These are phyloP conservation scores for Cochlearius cochlearius DNA, from an alignment of 2,113 vertebrate genomes.

Conservation along the genomic window DNA sequence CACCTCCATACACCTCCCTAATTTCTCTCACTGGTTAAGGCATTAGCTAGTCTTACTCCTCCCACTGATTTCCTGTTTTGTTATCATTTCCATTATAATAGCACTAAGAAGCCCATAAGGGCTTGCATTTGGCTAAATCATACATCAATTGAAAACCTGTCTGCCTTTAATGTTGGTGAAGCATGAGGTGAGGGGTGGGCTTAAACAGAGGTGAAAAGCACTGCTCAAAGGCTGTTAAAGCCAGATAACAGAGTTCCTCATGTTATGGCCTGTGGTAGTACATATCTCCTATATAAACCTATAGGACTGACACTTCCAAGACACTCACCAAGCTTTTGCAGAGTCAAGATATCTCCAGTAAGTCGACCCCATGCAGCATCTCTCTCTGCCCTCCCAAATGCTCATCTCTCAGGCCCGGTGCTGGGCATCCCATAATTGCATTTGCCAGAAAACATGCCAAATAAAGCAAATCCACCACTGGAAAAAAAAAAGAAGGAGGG, in stretches of 20 bases:
- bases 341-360: not conserved
- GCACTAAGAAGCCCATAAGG: not conserved
- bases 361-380: not conserved
- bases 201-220: not conserved
- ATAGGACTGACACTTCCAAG: not conserved
- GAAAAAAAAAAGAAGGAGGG: too few species aligned
- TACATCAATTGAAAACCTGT: not conserved
- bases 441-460: not conserved
- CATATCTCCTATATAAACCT: not conserved
- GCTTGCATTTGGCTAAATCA: not conserved
- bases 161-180: not conserved
- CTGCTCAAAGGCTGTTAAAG: not conserved
- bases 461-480: not conserved
- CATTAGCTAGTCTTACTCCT: not conserved
- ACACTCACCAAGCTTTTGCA: not conserved
- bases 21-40: not conserved
- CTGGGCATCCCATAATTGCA: not conserved
- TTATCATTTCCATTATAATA: not conserved
- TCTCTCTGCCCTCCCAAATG: not conserved
- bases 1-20: not conserved
- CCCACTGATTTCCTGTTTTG: not conserved
- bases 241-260: not conserved
- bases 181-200: not conserved
- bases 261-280: too few species aligned
- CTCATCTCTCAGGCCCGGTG: accelerated